Percentiles rank a stretch among this genome's conserved stretches.
Evolutionary conservation across 2,113 vertebrate genomes (phyloP).

Genomic region (Aegithalos caudatus): DNA sequence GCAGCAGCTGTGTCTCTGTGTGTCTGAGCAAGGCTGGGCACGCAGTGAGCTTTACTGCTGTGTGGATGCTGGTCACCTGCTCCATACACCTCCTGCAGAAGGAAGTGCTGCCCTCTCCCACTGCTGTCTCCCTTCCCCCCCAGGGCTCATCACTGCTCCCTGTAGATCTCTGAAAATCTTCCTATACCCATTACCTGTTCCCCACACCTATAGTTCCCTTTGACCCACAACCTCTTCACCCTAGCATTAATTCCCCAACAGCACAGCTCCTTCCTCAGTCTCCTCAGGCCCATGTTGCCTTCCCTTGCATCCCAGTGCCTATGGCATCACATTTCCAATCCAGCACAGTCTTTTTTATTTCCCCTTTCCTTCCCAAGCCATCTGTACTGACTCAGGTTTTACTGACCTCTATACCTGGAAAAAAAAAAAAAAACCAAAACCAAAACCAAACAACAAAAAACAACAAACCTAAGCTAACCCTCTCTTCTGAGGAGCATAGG

Average conservation of each 20-base stretch:
- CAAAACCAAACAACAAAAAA: background rate
- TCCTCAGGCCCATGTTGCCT: background rate
- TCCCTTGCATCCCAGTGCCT: background rate
- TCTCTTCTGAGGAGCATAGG: background rate
- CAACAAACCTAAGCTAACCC: background rate
- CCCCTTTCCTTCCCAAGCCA: background rate
- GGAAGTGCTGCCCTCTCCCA: rapidly evolving
- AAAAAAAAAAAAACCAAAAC: background rate
- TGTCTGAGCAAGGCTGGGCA: background rate
- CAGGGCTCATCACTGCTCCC: background rate
- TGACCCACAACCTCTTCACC: background rate
- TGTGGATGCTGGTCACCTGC: background rate
- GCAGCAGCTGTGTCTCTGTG: background rate
- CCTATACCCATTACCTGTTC: background rate
- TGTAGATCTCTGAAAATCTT: background rate
- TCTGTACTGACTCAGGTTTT: background rate
- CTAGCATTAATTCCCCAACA: background rate
- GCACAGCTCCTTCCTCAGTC: background rate
- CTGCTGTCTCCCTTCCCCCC: rapidly evolving
- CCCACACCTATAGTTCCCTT: background rate
- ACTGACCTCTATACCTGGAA: background rate
- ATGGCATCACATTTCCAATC: background rate
- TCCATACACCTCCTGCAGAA: background rate
- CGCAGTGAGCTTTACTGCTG: background rate
- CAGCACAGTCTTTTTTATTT: background rate